Evolutionary conservation across 2,888 invertebrate species (phyloP), one percentile per base, ranked within the genome.

Genomic region (Limnephilus lunatus): DNA sequence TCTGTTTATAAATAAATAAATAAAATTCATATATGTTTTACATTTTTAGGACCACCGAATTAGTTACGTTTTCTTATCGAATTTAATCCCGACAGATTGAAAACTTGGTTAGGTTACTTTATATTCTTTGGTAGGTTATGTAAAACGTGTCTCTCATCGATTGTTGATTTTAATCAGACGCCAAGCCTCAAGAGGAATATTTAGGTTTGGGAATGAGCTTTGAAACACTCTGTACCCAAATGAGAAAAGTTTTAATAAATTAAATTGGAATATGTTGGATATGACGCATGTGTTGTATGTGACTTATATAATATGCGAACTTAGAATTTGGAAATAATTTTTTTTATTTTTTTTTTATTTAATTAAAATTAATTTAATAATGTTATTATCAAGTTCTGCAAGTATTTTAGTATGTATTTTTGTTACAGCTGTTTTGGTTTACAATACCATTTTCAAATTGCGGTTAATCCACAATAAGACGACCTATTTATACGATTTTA

Each of bases 201-300:
- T 68, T 68, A 25, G 68, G 68, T 68, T n/a, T 25, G 68, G 9
- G 68, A 68, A 68, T 9, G 25, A 68, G 68, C n/a, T 19, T n/a
- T 9, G 25, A 25, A 68, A 25, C 25, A 25, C 25, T 68, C 9
- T 68, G 25, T 68, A 68, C 25, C 68, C 68, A 68, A 68, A 68
- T 68, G 68, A 68, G 68, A 68, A 68, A 68, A 68, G 68, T 68
- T 68, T n/a, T 68, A 68, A n/a, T 68, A 68, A 68, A 68, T 68
- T 68, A 68, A 68, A 68, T 68, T 68, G 68, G 68, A 9, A 68
- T 68, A 25, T 68, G 68, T 68, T 5, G 68, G 25, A 68, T 68
- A 25, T 68, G 68, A n/a, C 68, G 68, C n/a, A 25, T 68, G 68
- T 68, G 68, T 68, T 68, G 68, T 9, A 9, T 68, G 68, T n/a